A percentile compares a stretch with the other conserved stretches of the same genome.
These are phyloP conservation scores for Cosmia pyralina DNA, from an alignment of 2,888 invertebrate genomes.

Conservation along the genomic window DNA sequence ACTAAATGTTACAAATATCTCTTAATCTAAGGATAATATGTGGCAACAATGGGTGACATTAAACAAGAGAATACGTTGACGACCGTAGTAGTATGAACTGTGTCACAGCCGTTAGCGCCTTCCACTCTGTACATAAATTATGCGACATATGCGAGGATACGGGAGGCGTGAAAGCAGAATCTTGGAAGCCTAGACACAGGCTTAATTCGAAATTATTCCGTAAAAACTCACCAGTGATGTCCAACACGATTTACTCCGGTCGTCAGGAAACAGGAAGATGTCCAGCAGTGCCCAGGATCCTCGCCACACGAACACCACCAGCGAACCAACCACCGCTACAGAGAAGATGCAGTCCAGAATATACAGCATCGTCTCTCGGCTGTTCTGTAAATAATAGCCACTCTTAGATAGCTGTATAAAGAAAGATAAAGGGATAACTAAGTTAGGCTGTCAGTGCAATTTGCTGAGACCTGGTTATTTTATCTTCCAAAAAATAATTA, in stretches of 20 bases:
- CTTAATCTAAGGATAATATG: too few species aligned
- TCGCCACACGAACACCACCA: constrained; percentile 97
- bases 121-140: too few species aligned
- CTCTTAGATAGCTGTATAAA: constrained; percentile 50
- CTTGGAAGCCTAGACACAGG: too few species aligned
- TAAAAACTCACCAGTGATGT: constrained; percentile 93
- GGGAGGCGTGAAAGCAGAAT: background rate
- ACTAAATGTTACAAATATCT: too few species aligned
- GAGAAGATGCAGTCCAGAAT: constrained; percentile 96
- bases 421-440: too few species aligned
- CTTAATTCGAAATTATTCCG: background rate
- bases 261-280: constrained; percentile 94
- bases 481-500: too few species aligned
- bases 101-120: too few species aligned
- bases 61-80: too few species aligned
- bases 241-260: constrained; percentile 92
- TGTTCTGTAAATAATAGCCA: constrained; percentile 89
- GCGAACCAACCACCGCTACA: constrained; percentile 94
- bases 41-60: too few species aligned
- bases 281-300: constrained; percentile 96
- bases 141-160: background rate
- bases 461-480: too few species aligned
- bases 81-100: too few species aligned
- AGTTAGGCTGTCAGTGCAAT: too few species aligned
- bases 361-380: constrained; percentile 93